Percentiles rank a stretch among this genome's conserved stretches.
Evolutionary conservation across 2,888 invertebrate genomes (phyloP).

Genomic region (Charanyca ferruginea): DNA sequence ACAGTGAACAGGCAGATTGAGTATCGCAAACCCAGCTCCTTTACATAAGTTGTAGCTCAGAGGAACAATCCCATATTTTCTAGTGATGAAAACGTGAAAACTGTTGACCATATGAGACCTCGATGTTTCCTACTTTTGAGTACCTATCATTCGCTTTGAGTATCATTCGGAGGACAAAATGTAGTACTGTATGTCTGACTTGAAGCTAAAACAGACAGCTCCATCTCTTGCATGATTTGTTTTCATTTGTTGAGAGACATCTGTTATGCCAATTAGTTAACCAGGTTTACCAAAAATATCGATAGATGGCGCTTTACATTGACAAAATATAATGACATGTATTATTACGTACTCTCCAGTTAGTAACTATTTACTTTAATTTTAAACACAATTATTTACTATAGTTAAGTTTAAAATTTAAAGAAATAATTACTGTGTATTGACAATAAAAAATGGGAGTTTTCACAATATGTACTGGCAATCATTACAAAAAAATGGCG

Average conservation of each 20-base stretch:
- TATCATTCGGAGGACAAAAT: not conserved
- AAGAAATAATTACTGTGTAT: too few species aligned
- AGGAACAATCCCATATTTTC: not conserved
- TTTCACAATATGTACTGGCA: conserved; percentile 52
- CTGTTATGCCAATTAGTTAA: not conserved
- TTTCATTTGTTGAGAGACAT: not conserved
- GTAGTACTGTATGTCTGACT: not conserved
- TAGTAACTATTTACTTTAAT: not conserved
- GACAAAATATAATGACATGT: not conserved
- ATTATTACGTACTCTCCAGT: not conserved
- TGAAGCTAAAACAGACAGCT: not conserved
- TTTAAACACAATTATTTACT: too few species aligned
- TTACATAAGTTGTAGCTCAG: too few species aligned
- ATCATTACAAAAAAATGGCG: conserved; percentile 74
- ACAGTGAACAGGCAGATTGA: not conserved
- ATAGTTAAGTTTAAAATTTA: too few species aligned
- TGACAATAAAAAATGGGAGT: conserved; percentile 48
- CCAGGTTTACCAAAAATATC: not conserved
- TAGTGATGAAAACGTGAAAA: not conserved
- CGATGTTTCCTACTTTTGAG: not conserved
- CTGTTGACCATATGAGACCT: not conserved
- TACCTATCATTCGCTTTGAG: not conserved
- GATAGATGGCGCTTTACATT: conserved; percentile 12
- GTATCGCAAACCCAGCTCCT: not conserved
- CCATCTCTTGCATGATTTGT: conserved; percentile 8